A percentile compares a stretch with the other conserved stretches of the same genome.
These are phyloP conservation scores for Lethenteron reissneri DNA, from an alignment of 2,113 vertebrate genomes.

Conservation along the genomic window DNA sequence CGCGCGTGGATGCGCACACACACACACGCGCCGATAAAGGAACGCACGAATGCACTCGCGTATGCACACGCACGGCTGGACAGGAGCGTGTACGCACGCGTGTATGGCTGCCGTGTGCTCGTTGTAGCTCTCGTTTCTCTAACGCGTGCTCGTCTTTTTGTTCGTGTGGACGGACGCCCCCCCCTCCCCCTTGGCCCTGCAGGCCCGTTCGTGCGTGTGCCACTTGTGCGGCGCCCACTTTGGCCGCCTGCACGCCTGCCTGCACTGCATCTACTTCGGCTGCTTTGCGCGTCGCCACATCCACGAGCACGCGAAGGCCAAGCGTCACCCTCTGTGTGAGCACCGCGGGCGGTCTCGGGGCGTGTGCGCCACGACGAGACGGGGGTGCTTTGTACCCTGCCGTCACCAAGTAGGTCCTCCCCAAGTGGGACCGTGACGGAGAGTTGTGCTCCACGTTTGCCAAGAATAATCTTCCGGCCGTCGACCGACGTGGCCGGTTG, in stretches of 20 bases:
- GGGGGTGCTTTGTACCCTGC: no score
- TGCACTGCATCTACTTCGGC: constrained; percentile 96
- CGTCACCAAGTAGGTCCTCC: no score
- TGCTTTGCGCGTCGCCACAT: constrained; percentile 98
- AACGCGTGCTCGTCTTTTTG: no score
- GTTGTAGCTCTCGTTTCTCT: no score
- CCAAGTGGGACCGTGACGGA: no score
- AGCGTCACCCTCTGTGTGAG: constrained; percentile 95
- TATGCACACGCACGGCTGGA: background rate
- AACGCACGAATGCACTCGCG: background rate
- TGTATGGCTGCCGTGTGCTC: no score
- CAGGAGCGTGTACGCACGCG: background rate
- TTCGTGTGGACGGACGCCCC: no score
- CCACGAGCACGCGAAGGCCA: constrained; percentile 89
- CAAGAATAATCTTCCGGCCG: no score
- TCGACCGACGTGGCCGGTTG: no score
- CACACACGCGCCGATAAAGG: background rate
- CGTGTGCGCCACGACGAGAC: no score
- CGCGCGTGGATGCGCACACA: background rate
- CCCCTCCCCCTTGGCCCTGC: background rate
- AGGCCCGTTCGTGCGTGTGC: constrained; percentile 66
- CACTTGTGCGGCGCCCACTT: constrained; percentile 61
- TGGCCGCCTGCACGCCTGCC: constrained; percentile 90
- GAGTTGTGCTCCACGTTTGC: no score
- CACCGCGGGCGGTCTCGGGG: background rate